Percentiles rank a stretch among this genome's conserved stretches.
phyloP scores from a whole-genome alignment of 2,888 invertebrate genomes.

The Troides oblongomaculatus region DNA sequence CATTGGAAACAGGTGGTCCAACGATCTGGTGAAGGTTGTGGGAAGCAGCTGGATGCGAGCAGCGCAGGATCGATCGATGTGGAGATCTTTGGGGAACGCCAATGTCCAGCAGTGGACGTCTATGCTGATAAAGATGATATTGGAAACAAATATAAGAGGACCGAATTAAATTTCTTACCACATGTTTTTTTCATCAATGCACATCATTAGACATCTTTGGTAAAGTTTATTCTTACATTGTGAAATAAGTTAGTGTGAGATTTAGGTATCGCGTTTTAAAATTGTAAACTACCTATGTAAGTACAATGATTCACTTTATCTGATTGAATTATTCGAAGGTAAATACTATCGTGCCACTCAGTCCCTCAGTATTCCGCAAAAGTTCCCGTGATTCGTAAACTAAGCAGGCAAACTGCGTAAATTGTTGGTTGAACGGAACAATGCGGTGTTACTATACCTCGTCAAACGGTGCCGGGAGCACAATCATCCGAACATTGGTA shows the following conservation, averaged over 20 bases:
- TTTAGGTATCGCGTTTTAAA: neutral
- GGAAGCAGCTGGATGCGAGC: no score
- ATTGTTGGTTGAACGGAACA: conserved; percentile 47
- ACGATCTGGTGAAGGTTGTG: no score
- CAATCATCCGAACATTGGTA: conserved; percentile 37
- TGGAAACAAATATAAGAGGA: no score
- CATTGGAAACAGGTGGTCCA: no score
- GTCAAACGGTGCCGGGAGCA: conserved; percentile 38
- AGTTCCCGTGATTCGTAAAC: conserved; percentile 29
- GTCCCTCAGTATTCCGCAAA: conserved; percentile 21
- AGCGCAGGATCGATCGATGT: no score
- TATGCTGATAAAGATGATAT: no score
- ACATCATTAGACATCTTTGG: no score
- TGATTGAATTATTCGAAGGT: conserved; percentile 17
- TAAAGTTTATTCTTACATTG: neutral
- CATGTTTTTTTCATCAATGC: no score
- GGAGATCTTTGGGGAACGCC: no score
- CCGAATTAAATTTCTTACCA: no score
- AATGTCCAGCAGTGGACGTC: no score
- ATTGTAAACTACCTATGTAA: neutral
- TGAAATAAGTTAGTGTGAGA: neutral
- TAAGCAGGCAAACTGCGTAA: conserved; percentile 37
- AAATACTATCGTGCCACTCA: conserved; percentile 14
- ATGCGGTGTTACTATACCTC: conserved; percentile 42
- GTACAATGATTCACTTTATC: conserved; percentile 3